These are phyloP conservation scores for Pogonus chalceus DNA, from an alignment of 1,140 invertebrate species.

Conservation along the genomic window DNA sequence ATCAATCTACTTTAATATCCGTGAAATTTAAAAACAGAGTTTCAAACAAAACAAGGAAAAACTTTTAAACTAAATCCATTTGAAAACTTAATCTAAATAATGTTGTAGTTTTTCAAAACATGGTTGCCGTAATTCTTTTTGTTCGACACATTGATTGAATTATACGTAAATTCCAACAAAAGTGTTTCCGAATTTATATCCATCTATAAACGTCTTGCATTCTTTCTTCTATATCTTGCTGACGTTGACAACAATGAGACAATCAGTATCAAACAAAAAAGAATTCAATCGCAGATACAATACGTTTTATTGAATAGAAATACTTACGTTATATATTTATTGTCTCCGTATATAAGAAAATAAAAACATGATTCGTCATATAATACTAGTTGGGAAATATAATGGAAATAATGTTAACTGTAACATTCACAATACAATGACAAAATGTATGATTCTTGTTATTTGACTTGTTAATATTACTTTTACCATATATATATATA, in stretches of 20 bases:
- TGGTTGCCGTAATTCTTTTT: neutral
- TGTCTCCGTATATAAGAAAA: too few relatives aligned
- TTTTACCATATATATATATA: too few relatives aligned
- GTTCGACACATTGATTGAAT: slow-evolving; percentile 4
- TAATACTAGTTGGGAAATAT: too few relatives aligned
- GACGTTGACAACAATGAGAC: neutral
- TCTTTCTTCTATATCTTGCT: too few relatives aligned
- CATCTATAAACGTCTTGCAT: neutral
- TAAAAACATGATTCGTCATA: too few relatives aligned
- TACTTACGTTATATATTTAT: too few relatives aligned
- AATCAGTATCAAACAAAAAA: neutral
- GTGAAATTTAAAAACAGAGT: neutral
- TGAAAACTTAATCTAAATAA: slow-evolving; percentile 1
- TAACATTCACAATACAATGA: too few relatives aligned
- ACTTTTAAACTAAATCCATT: neutral
- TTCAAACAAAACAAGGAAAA: neutral
- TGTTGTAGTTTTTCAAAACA: slow-evolving; percentile 1
- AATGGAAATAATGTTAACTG: too few relatives aligned
- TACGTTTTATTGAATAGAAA: too few relatives aligned
- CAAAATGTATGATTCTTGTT: too few relatives aligned
- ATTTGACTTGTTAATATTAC: too few relatives aligned
- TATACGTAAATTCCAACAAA: neutral
- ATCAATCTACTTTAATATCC: neutral
- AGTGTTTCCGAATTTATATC: neutral
- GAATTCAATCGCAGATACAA: neutral